These are phyloP conservation scores for Drosophila pseudotakahashii DNA, from an alignment of 2,888 invertebrate genomes.

Conservation along the genomic window DNA sequence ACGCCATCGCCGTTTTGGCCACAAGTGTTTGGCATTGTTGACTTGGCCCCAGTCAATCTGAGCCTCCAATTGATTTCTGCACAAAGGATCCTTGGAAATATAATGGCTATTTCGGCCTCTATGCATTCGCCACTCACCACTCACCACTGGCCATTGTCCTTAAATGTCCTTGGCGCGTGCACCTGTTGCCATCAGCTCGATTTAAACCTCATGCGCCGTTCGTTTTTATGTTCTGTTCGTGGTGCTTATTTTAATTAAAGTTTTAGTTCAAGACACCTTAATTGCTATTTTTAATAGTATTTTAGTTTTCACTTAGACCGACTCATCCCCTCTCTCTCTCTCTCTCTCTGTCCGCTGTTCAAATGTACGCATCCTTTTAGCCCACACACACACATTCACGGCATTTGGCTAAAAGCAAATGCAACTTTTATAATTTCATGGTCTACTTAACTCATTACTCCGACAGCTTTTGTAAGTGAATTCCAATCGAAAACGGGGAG, in stretches of 20 bases:
- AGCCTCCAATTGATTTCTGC: slow-evolving; percentile 55
- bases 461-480: slow-evolving; percentile 50
- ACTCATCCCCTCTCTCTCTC: slow-evolving; percentile 40
- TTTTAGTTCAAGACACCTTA: slow-evolving; percentile 31
- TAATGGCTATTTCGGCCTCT: slow-evolving; percentile 9
- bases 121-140: slow-evolving; percentile 21
- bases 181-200: slow-evolving; percentile 62
- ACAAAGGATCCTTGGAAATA: slow-evolving; percentile 28
- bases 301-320: slow-evolving; percentile 36
- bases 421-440: slow-evolving; percentile 42
- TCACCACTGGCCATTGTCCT: slow-evolving; percentile 41
- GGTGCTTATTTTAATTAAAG: slow-evolving; percentile 48
- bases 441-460: slow-evolving; percentile 23
- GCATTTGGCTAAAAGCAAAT: slow-evolving; percentile 32
- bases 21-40: slow-evolving; percentile 70
- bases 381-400: slow-evolving; percentile 15
- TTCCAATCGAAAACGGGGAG: background rate
- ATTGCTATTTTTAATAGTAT: slow-evolving; percentile 26
- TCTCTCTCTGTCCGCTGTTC: slow-evolving; percentile 40
- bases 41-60: slow-evolving; percentile 10
- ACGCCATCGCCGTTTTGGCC: slow-evolving; percentile 49
- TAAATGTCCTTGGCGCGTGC: slow-evolving; percentile 45
- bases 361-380: slow-evolving; percentile 1
- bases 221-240: slow-evolving; percentile 52
- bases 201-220: slow-evolving; percentile 29